Conservation (phyloP, 2,113 vertebrate genomes). For the Coturnix japonica region DNA sequence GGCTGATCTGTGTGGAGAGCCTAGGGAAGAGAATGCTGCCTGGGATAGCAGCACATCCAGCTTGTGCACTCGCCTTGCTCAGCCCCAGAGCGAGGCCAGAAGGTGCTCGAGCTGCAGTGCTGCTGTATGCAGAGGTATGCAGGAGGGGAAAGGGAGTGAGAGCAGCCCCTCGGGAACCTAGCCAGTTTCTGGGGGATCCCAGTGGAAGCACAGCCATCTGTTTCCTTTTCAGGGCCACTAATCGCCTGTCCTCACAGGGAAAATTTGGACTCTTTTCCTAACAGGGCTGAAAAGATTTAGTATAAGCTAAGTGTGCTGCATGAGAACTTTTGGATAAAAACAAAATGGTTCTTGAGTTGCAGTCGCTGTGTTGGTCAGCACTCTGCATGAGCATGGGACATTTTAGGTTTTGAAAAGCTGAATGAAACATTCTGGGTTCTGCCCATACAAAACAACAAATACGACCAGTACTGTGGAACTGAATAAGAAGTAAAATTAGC, state of each 20-base stretch:
- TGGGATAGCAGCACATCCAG: background rate
- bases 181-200: background rate
- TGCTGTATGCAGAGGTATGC: background rate
- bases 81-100: background rate
- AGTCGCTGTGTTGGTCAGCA: background rate
- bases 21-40: background rate
- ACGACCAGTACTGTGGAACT: background rate
- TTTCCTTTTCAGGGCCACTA: background rate
- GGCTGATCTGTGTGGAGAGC: background rate
- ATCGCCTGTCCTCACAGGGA: background rate
- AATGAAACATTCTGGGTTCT: background rate
- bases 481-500: background rate
- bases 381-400: background rate
- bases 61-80: background rate
- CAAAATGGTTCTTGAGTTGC: background rate
- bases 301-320: fast-evolving
- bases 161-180: background rate
- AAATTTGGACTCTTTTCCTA: background rate
- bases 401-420: background rate
- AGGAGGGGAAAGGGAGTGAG: background rate
- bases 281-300: background rate
- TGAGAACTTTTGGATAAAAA: fast-evolving
- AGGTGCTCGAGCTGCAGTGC: background rate
- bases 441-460: background rate
- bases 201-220: background rate